A percentile compares a stretch with the other conserved stretches of the same genome.
These are phyloP conservation scores for Pheucticus melanocephalus DNA, from an alignment of 2,113 vertebrate genomes.

Conservation along the genomic window DNA sequence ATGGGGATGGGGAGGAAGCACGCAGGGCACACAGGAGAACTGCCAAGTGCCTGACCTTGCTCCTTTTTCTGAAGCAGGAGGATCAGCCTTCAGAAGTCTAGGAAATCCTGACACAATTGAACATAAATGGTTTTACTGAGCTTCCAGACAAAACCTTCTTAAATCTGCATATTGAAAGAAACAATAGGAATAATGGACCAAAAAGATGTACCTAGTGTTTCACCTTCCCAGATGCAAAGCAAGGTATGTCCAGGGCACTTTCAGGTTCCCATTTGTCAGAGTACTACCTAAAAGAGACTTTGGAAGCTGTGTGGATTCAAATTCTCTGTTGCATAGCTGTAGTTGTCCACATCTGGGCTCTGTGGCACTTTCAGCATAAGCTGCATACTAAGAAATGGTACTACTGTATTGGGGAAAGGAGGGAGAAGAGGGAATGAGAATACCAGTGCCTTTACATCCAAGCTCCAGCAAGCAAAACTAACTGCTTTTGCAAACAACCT, in stretches of 20 bases:
- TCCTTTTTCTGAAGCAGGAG: background rate
- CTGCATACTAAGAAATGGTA: background rate
- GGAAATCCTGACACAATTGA: background rate
- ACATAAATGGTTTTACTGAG: background rate
- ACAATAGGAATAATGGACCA: background rate
- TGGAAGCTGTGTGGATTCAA: background rate
- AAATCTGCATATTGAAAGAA: background rate
- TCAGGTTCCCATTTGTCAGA: background rate
- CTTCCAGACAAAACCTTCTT: background rate
- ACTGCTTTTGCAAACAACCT: background rate
- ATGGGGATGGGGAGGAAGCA: background rate
- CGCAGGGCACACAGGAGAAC: background rate
- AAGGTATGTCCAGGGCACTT: rapidly evolving
- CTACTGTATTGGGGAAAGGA: background rate
- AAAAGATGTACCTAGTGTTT: background rate
- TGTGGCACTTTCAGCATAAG: background rate
- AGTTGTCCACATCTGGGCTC: background rate
- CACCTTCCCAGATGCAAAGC: background rate
- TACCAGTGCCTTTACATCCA: background rate
- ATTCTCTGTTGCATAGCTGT: background rate
- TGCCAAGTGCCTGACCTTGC: background rate
- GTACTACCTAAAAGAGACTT: background rate
- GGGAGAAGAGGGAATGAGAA: background rate
- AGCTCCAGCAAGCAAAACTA: background rate
- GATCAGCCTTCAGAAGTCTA: background rate